Base-by-base conservation (phyloP, 1,140 invertebrate species). In the Portunus trituberculatus region DNA sequence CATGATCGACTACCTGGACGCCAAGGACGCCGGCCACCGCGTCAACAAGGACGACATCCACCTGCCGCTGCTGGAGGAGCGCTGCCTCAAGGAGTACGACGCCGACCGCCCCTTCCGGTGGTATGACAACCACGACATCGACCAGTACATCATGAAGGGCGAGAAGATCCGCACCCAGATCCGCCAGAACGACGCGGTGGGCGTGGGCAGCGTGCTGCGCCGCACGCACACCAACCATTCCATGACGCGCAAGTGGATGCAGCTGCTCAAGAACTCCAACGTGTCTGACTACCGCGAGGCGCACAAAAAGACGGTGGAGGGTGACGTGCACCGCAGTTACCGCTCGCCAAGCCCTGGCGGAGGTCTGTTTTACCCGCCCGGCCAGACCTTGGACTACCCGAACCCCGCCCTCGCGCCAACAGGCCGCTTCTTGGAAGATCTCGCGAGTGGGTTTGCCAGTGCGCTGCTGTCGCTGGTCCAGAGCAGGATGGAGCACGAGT, bases 1-100 rank as follows among this genome's bases (percentile, higher is more conserved):
- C 16, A 98, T 98, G 98, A 98, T 98, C 95, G 98, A 98, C 96
- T 98, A 98, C 96, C 97, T 98, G 93, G 98, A 98, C 96, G 96
- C 96, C 16, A 97, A 97, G 96, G 97, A 97, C 96, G 96, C 97
- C 96, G 97, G 97, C 92, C 91, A 97, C 25, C 52, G n/a, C 45
- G 48, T 82, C 86, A 95, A 96, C 96, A 94, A 97, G 91, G 96
- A 97, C 67, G 97, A 97, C 95, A 96, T 97, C 31, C 98, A 98
- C 96, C 97, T 98, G 93, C 98, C 98, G 10, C 98, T 98, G 98
- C 97, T 97, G 2, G 98, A 98, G 96, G 98, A 98, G 96, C 97
- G 98, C 95, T 98, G 97, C 3, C 97, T 98, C 92, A 97, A 97
- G 91, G 97, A 97, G 96, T 98, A 97, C 96, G 96, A 96, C 95